phyloP scores from a whole-genome alignment of 2,797 vertebrate species.

The Pangasius sanitwongsei region DNA sequence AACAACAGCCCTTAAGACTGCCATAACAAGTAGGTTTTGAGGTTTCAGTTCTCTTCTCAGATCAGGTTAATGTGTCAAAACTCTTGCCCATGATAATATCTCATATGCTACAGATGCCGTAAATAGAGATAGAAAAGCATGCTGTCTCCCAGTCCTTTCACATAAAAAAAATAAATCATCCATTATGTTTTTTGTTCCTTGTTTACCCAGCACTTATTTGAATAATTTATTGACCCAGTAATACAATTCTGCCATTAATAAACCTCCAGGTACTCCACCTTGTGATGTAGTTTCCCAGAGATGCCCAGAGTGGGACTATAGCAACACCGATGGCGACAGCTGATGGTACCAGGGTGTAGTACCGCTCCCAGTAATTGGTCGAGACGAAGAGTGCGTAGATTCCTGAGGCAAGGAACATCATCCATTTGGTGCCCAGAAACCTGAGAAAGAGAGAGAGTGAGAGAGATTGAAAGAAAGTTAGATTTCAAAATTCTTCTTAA shows the following conservation, averaged over 20 bases:
- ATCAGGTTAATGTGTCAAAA: not conserved
- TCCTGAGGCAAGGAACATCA: constrained; percentile 92
- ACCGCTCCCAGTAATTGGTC: constrained; percentile 98
- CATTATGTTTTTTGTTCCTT: not conserved
- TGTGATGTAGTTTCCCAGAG: constrained; percentile 91
- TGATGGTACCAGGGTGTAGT: constrained; percentile 93
- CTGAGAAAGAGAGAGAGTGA: constrained; percentile 65
- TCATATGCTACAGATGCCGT: not conserved
- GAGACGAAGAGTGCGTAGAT: constrained; percentile 95
- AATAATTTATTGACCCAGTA: not conserved
- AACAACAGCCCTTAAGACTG: not conserved
- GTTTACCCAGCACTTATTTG: not conserved
- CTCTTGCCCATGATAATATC: not conserved
- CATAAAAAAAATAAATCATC: constrained; percentile 9
- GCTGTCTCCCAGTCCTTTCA: not conserved
- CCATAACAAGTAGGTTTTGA: not conserved
- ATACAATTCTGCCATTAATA: constrained; percentile 7
- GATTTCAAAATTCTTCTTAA: not conserved
- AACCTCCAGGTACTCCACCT: constrained; percentile 72
- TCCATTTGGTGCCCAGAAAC: constrained; percentile 97
- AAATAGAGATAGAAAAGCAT: too few relatives aligned
- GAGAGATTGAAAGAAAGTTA: not conserved
- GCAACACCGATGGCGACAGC: constrained; percentile 88
- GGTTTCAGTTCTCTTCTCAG: not conserved
- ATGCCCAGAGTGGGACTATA: constrained; percentile 94